Conservation (phyloP, 1,140 invertebrate species). For the Homarus americanus region DNA sequence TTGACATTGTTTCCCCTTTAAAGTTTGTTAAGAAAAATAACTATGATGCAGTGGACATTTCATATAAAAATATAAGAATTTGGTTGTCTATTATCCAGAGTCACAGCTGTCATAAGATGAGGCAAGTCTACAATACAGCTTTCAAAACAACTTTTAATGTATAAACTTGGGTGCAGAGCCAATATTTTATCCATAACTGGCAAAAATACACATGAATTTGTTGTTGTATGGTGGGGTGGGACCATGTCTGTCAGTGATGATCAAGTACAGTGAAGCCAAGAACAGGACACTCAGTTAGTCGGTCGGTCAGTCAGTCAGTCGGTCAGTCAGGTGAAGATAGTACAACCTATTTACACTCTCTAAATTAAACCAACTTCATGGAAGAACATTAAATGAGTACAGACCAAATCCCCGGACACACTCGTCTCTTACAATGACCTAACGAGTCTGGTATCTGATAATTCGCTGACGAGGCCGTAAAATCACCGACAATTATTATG, state of each 20-base stretch:
- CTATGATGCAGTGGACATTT: not conserved
- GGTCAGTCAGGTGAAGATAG: slow-evolving; percentile 50
- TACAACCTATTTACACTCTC: slow-evolving; percentile 10
- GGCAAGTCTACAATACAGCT: slow-evolving; percentile 5
- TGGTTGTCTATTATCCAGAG: not conserved
- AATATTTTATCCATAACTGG: not conserved
- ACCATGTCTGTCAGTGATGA: slow-evolving; percentile 11
- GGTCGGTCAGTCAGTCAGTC: slow-evolving; percentile 25
- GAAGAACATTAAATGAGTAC: too few relatives aligned
- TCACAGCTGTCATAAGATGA: not conserved
- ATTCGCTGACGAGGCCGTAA: too few relatives aligned
- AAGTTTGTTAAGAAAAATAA: not conserved
- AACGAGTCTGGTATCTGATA: too few relatives aligned
- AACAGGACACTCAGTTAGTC: slow-evolving; percentile 1
- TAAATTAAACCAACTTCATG: not conserved
- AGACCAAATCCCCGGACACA: not conserved
- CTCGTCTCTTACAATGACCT: not conserved
- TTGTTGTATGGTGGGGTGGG: not conserved
- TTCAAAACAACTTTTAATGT: not conserved
- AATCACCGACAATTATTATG: too few relatives aligned
- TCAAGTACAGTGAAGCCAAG: slow-evolving; percentile 48
- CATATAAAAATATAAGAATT: not conserved
- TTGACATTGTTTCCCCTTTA: not conserved
- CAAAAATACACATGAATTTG: not conserved
- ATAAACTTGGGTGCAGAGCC: not conserved